Evolutionary conservation across 2,888 invertebrate genomes (phyloP), one percentile per base, ranked within the genome.

Genomic region (Lasioglossum lativentre): DNA sequence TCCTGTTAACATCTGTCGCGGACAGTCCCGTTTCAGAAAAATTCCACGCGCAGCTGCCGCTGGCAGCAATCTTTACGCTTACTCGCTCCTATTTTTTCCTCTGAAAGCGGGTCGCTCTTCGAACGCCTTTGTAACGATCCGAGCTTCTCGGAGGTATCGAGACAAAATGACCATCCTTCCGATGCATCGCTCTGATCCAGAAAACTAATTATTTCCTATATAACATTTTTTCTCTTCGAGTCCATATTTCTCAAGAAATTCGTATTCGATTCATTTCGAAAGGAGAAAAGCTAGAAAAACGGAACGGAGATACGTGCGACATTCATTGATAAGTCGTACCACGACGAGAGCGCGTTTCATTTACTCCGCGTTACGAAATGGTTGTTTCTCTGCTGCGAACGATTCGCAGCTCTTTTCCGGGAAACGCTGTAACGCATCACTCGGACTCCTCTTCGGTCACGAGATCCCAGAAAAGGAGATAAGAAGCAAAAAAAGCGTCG

Each of bases 1-100:
- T 85, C 80, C 81, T 79, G 90, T 85, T 87, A 87, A 85, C 84
- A 88, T 91, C 92, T 91, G 92, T 74, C 75, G 82, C 63, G 82
- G 86, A 86, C 90, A 90, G 87, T 77, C 80, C 74, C 85, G 87
- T 88, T 87, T 75, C 78, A 80, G 87, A 83, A 82, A 82, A 85
- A 87, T 85, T 83, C 88, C 73, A 70, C 59, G 75, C 88, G 79
- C 87, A 85, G 87, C 87, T 89, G 85, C 82, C 75, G 71, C 73
- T 86, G 75, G 68, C 85, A 83, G 68, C 66, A 68, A 77, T 76
- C 56, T 83, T 71, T 56, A 75, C 63, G 80, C 83, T 82, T 80
- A 38, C 59, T 63, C 81, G 72, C 70, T 83, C 66, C 70, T 72
- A 75, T 85, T 78, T 80, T 74, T 76, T 74, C 78, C 59, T 66